phyloP scores from a whole-genome alignment of 2,113 vertebrate species.

The Otocyon megalotis region DNA sequence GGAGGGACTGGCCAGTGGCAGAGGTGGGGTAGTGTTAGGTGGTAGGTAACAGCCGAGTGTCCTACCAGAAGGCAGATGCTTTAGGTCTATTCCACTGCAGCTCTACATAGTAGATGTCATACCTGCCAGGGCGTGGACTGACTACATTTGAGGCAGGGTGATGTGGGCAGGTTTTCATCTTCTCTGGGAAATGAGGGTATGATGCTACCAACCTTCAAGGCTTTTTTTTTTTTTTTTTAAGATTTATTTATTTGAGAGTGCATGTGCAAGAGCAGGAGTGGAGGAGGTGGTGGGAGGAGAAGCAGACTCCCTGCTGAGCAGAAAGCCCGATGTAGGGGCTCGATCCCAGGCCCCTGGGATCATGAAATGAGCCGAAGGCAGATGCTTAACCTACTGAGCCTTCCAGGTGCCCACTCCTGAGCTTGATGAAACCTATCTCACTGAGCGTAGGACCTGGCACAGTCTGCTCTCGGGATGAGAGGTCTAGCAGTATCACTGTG shows the following conservation, averaged over 20 bases:
- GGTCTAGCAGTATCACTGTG: neutral
- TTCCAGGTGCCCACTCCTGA: neutral
- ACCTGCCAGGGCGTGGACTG: accelerated
- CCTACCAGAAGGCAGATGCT: accelerated
- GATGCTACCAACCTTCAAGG: neutral
- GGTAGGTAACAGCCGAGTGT: accelerated
- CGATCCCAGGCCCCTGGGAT: neutral
- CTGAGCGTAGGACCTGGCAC: neutral
- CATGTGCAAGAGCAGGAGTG: neutral
- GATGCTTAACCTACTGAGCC: neutral
- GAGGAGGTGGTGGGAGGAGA: neutral
- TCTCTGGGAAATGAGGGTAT: neutral
- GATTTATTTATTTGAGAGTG: neutral
- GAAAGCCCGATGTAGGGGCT: neutral
- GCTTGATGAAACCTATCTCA: neutral
- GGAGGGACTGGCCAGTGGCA: neutral
- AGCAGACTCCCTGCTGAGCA: neutral
- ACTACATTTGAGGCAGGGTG: neutral
- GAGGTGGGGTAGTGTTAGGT: no score
- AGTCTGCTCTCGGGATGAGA: neutral
- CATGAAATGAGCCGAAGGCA: neutral
- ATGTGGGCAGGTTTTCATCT: neutral
- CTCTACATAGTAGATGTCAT: no score
- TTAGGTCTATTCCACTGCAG: neutral
- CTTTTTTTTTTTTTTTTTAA: neutral